A percentile compares a stretch with the other conserved stretches of the same genome.
These are phyloP conservation scores for Aleiodes leptofemur DNA, from an alignment of 2,888 invertebrate genomes.

Conservation along the genomic window DNA sequence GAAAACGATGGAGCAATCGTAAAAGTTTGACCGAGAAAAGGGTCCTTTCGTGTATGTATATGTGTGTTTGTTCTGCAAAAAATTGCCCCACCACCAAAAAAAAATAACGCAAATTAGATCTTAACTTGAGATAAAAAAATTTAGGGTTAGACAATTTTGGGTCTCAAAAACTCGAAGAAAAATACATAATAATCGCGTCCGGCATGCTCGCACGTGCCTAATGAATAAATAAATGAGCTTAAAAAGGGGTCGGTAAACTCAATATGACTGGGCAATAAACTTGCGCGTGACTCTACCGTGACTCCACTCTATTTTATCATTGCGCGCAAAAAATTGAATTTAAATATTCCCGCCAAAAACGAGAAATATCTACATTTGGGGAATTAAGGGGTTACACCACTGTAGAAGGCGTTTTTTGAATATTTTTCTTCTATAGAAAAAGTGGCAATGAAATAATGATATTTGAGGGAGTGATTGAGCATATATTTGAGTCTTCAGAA, in stretches of 20 bases:
- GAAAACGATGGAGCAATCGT: slow-evolving; percentile 33
- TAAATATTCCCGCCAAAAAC: not conserved
- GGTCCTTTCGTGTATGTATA: no score
- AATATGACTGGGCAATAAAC: slow-evolving; percentile 37
- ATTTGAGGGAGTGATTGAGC: no score
- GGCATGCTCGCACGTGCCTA: slow-evolving; percentile 56
- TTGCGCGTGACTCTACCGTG: slow-evolving; percentile 17
- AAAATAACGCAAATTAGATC: not conserved
- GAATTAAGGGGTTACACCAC: not conserved
- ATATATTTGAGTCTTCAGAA: no score
- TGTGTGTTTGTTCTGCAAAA: not conserved
- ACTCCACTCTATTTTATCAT: not conserved
- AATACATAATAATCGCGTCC: slow-evolving; percentile 57
- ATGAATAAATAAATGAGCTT: slow-evolving; percentile 57
- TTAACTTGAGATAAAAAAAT: no score
- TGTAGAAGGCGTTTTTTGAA: no score
- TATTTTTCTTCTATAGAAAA: no score
- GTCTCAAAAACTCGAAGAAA: slow-evolving; percentile 39
- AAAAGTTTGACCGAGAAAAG: not conserved
- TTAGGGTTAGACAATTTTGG: no score
- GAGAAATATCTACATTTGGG: not conserved
- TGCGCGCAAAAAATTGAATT: not conserved
- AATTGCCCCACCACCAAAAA: not conserved
- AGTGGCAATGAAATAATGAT: no score
- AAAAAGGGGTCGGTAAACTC: slow-evolving; percentile 55